Percentiles rank a stretch among this genome's conserved stretches.
Evolutionary conservation across 2,888 invertebrate genomes (phyloP).

Genomic region (Melanotus villosus): DNA sequence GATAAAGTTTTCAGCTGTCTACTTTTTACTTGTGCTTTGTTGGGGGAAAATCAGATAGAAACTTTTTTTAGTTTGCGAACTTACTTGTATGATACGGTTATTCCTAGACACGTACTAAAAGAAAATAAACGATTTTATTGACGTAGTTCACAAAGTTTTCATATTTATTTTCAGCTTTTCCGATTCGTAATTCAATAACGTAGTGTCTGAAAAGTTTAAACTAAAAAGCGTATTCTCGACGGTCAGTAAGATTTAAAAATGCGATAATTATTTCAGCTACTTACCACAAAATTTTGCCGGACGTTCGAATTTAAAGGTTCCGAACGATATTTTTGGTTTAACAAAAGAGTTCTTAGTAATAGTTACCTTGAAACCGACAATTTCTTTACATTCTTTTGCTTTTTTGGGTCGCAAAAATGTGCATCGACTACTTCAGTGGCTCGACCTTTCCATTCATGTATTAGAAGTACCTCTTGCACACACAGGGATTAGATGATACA

Average conservation of each 20-base stretch:
- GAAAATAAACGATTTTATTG: constrained; percentile 9
- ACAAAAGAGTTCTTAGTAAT: constrained; percentile 40
- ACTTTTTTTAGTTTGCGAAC: constrained; percentile 42
- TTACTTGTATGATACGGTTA: constrained; percentile 39
- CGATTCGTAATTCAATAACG: too few relatives aligned
- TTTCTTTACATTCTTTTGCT: constrained; percentile 38
- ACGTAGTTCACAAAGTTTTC: neutral
- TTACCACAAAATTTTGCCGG: too few relatives aligned
- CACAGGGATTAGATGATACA: constrained; percentile 56
- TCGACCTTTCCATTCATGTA: constrained; percentile 61
- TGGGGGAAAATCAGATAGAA: constrained; percentile 36
- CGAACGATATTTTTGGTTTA: constrained; percentile 12
- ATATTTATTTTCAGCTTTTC: neutral
- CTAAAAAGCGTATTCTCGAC: too few relatives aligned
- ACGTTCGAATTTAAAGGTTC: constrained; percentile 12
- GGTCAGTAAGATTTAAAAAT: too few relatives aligned
- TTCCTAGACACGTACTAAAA: constrained; percentile 18
- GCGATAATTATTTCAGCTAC: too few relatives aligned
- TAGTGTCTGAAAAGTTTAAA: neutral
- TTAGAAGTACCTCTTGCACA: constrained; percentile 60
- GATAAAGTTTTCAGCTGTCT: constrained; percentile 45
- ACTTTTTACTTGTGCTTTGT: constrained; percentile 24
- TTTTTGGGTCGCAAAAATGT: constrained; percentile 62
- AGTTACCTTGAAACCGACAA: constrained; percentile 27
- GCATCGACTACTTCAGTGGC: constrained; percentile 65